These are phyloP conservation scores for Neolamprologus ventralis DNA, from an alignment of 2,113 vertebrate genomes.

Conservation along the genomic window DNA sequence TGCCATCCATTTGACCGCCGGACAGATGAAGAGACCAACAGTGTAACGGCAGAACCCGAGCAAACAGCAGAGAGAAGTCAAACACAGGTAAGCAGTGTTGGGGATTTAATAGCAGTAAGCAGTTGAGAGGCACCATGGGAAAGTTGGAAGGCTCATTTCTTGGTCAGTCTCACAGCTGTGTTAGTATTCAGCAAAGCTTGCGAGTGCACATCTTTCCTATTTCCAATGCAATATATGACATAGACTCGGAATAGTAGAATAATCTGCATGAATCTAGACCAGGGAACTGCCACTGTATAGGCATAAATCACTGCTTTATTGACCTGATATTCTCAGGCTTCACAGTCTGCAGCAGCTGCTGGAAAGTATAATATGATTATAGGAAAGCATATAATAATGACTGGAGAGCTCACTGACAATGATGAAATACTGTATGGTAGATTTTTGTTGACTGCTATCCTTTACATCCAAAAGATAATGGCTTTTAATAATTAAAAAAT, in stretches of 20 bases:
- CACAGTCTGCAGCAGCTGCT: neutral
- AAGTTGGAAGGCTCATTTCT: neutral
- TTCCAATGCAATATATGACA: neutral
- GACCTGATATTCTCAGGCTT: neutral
- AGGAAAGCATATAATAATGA: neutral
- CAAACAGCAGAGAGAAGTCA: neutral
- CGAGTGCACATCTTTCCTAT: conserved; percentile 1
- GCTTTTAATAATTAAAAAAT: neutral
- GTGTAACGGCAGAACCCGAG: neutral
- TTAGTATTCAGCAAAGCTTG: conserved; percentile 2
- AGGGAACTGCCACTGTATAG: neutral
- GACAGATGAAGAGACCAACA: neutral
- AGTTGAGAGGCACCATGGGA: neutral
- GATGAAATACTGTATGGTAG: neutral
- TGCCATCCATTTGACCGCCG: neutral
- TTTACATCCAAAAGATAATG: neutral
- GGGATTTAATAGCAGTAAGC: neutral
- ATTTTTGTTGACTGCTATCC: neutral
- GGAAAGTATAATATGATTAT: neutral
- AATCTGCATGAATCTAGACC: conserved; percentile 11
- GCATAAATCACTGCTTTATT: neutral
- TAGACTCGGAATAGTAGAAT: neutral
- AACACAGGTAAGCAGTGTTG: neutral
- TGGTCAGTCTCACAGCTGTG: neutral
- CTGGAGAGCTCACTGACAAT: neutral